Evolutionary conservation across 64 coral and sea anemone genomes (phyloP).

Genomic region (Orbicella faveolata): DNA sequence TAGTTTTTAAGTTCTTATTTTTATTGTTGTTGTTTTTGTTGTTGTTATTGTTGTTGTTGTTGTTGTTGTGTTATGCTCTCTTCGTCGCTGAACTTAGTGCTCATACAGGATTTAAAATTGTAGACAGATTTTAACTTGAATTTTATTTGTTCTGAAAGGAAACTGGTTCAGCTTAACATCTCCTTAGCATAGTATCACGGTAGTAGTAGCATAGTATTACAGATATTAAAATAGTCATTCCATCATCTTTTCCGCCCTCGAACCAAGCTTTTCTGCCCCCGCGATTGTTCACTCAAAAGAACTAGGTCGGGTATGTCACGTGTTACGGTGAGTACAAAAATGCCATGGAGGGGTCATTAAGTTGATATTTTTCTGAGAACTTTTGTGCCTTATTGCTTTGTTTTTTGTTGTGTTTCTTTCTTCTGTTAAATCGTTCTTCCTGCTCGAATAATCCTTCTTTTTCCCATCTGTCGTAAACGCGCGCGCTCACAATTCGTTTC

Average conservation of each 20-base stretch:
- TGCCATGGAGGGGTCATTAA: background rate
- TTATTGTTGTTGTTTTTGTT: too few relatives aligned
- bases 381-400: conserved; percentile 21
- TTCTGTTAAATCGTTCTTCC: conserved; percentile 35
- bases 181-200: too few relatives aligned
- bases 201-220: too few relatives aligned
- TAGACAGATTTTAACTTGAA: too few relatives aligned
- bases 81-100: too few relatives aligned
- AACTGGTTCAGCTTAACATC: too few relatives aligned
- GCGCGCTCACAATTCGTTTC: background rate
- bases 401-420: conserved; percentile 39
- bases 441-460: conserved; percentile 27
- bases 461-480: background rate
- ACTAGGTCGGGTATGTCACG: background rate
- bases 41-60: background rate
- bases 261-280: background rate
- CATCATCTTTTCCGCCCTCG: background rate
- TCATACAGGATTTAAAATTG: too few relatives aligned
- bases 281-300: background rate
- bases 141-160: too few relatives aligned
- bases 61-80: background rate
- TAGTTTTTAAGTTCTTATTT: too few relatives aligned
- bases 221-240: background rate
- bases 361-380: conserved; percentile 47
- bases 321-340: background rate